Percentiles rank a stretch among this genome's conserved stretches.
These are phyloP conservation scores for Calephelis nemesis DNA, from an alignment of 1,140 invertebrate species.

Conservation along the genomic window DNA sequence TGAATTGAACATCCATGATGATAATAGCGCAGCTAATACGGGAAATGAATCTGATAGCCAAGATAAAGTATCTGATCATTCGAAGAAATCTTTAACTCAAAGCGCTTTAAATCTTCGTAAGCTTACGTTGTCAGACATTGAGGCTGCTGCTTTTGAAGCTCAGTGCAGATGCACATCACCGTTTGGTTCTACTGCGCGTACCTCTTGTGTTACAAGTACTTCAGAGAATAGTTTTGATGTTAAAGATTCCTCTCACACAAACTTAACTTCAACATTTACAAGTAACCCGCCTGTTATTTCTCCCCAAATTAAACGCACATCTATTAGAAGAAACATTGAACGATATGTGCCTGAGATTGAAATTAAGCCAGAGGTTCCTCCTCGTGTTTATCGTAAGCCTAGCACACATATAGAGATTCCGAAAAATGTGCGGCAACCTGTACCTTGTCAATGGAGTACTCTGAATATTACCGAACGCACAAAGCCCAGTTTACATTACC, in stretches of 20 bases:
- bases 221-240: constrained; percentile 77
- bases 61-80: constrained; percentile 47
- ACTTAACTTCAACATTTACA: constrained; percentile 68
- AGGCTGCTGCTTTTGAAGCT: constrained; percentile 83
- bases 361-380: constrained; percentile 64
- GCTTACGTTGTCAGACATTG: constrained; percentile 80
- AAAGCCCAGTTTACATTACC: constrained; percentile 75
- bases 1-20: constrained; percentile 76
- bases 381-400: constrained; percentile 69
- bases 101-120: constrained; percentile 55
- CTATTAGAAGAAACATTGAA: constrained; percentile 67
- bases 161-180: constrained; percentile 87
- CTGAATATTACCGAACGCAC: constrained; percentile 72
- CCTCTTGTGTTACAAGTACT: constrained; percentile 79
- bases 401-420: constrained; percentile 70
- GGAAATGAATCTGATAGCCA: constrained; percentile 60
- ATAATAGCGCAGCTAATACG: constrained; percentile 36
- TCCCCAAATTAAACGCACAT: constrained; percentile 68
- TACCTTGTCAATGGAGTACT: constrained; percentile 72
- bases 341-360: constrained; percentile 62
- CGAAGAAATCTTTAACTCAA: constrained; percentile 45
- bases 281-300: constrained; percentile 56
- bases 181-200: constrained; percentile 84
- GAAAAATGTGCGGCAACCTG: constrained; percentile 68
- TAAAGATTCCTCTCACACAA: constrained; percentile 71